Conservation (phyloP, 2,888 invertebrate genomes). For the Oligia latruncula region DNA sequence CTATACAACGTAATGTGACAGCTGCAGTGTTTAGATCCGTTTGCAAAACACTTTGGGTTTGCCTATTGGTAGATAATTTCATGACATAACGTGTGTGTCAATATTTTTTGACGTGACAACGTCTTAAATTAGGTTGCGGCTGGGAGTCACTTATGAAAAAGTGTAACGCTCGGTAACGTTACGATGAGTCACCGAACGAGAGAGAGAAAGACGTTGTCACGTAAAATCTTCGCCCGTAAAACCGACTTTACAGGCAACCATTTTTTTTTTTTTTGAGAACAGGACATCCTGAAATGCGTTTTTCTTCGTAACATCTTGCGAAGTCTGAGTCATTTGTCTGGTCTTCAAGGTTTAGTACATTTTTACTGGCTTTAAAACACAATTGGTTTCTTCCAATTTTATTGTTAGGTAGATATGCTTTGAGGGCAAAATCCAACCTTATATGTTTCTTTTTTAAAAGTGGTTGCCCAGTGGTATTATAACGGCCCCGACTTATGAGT, state of each 20-base stretch:
- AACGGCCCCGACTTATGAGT: not conserved
- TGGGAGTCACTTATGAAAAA: too few species aligned
- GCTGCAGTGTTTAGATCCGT: conserved; percentile 45
- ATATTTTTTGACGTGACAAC: too few species aligned
- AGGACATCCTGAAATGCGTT: conserved; percentile 38
- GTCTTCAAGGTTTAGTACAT: not conserved
- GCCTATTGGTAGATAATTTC: conserved; percentile 10
- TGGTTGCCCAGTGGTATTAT: not conserved
- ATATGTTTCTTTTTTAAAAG: not conserved
- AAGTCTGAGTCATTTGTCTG: conserved; percentile 14
- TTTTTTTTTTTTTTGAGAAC: conserved; percentile 41
- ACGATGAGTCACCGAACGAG: too few species aligned
- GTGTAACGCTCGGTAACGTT: too few species aligned
- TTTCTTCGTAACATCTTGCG: conserved; percentile 27
- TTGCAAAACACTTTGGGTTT: conserved; percentile 35
- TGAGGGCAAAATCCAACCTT: too few species aligned
- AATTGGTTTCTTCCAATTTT: conserved; percentile 4
- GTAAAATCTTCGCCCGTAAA: too few species aligned
- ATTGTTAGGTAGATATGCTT: not conserved
- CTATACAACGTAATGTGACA: conserved; percentile 15
- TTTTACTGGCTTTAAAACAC: not conserved
- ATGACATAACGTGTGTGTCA: conserved; percentile 40
- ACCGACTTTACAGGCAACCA: too few species aligned
- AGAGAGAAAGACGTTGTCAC: too few species aligned
- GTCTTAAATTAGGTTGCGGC: too few species aligned